Conservation (phyloP, 2,113 vertebrate genomes). For the Xenus cinereus region DNA sequence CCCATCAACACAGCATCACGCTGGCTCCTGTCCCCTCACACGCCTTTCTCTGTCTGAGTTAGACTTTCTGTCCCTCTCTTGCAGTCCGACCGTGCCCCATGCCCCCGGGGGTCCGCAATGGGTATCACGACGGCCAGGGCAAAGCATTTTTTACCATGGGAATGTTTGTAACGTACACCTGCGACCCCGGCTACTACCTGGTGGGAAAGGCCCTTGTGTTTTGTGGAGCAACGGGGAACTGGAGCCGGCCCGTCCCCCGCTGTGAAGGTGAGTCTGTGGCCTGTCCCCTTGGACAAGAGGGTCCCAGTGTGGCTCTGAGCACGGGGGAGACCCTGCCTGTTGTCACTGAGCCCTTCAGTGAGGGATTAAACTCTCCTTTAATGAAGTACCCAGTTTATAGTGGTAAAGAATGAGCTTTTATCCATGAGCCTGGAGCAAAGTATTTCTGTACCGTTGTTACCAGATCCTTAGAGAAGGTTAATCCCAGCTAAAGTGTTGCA, state of each 20-base stretch:
- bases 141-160: fast-evolving
- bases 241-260: conserved; percentile 2
- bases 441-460: too few species aligned
- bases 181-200: conserved; percentile 8
- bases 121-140: not conserved
- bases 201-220: not conserved
- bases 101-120: not conserved
- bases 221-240: conserved; percentile 1
- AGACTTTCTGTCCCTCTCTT: not conserved
- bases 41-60: fast-evolving
- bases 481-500: not conserved
- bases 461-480: not conserved
- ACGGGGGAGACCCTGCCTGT: too few species aligned
- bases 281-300: not conserved
- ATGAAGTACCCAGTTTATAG: too few species aligned
- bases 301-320: not conserved
- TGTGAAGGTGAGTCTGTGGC: not conserved
- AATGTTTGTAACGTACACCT: not conserved
- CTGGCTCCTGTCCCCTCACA: fast-evolving
- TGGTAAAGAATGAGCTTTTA: not conserved
- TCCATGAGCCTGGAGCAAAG: not conserved
- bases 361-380: not conserved
- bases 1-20: fast-evolving
- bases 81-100: not conserved
- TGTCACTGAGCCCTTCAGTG: not conserved